Conservation (phyloP, 2,113 vertebrate species). For the Calidris pygmaea region DNA sequence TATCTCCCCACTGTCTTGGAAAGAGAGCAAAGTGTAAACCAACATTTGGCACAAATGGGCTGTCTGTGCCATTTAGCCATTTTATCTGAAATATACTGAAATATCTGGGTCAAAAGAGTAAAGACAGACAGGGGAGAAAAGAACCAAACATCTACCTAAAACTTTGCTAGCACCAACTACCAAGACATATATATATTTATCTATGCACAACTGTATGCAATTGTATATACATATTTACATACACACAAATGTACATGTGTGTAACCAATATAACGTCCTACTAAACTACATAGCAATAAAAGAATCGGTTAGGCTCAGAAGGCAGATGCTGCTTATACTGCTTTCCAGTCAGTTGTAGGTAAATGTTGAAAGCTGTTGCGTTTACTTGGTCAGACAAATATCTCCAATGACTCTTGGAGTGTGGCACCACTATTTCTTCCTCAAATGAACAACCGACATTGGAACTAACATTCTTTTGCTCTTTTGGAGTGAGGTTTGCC, state of each 20-base stretch:
- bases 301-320: neutral
- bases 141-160: neutral
- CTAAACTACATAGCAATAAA: neutral
- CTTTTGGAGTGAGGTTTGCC: neutral
- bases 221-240: neutral
- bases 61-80: too few relatives aligned
- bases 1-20: too few relatives aligned
- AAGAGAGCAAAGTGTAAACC: too few relatives aligned
- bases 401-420: neutral
- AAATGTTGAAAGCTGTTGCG: neutral
- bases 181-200: neutral
- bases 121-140: neutral
- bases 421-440: neutral
- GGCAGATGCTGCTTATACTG: neutral
- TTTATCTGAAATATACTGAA: too few relatives aligned
- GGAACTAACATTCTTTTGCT: neutral
- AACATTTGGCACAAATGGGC: too few relatives aligned
- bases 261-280: neutral
- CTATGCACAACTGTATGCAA: neutral
- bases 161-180: neutral
- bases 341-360: neutral
- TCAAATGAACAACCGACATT: neutral
- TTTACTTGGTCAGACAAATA: neutral
- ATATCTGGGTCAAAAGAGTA: neutral
- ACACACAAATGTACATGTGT: rapidly evolving